Conservation (phyloP, 2,888 invertebrate genomes). For the Orchestes rusci region DNA sequence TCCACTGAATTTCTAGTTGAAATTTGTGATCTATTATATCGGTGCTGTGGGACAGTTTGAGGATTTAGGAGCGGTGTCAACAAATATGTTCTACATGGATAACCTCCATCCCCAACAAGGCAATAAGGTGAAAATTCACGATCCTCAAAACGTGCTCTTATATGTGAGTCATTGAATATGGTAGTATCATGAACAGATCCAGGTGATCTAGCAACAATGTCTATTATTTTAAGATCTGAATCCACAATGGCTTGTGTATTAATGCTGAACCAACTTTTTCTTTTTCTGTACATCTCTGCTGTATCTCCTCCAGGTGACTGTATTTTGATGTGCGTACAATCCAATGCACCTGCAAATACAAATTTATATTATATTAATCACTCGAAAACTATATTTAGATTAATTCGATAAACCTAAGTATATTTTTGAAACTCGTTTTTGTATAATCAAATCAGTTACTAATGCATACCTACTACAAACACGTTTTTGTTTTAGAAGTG, state of each 20-base stretch:
- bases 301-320: too few species aligned
- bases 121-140: slow-evolving; percentile 5
- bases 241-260: too few species aligned
- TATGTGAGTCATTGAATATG: slow-evolving; percentile 4
- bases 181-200: not conserved
- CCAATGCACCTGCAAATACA: too few species aligned
- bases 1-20: not conserved
- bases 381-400: not conserved
- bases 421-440: too few species aligned
- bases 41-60: not conserved
- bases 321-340: too few species aligned
- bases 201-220: too few species aligned
- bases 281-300: too few species aligned
- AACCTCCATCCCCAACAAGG: slow-evolving; percentile 3
- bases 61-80: slow-evolving; percentile 4
- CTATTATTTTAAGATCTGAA: too few species aligned
- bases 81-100: slow-evolving; percentile 5
- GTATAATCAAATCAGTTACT: too few species aligned
- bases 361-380: not conserved
- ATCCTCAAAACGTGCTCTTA: slow-evolving; percentile 3
- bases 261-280: too few species aligned
- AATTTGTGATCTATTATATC: not conserved
- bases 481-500: too few species aligned
- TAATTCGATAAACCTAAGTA: not conserved
- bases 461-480: too few species aligned